Evolutionary conservation across 2,113 vertebrate species (phyloP), one percentile per base, ranked within the genome.

Genomic region (Ancistrus triradiatus): DNA sequence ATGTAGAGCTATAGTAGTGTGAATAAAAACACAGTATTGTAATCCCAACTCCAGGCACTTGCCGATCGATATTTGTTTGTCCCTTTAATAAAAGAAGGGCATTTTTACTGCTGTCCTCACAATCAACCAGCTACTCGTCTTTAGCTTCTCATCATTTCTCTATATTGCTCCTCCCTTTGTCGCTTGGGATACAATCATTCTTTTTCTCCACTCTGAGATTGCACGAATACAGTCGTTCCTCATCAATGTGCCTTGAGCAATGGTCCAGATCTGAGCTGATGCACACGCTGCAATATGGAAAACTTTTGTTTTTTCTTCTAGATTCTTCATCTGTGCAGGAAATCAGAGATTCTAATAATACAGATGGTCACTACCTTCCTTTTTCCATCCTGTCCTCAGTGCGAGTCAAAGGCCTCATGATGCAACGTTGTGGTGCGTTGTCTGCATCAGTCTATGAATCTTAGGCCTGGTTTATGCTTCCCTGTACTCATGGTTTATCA

Each of bases 181-280:
- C 47, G 19, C 61, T 52, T 21, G 52, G 63, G 37, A 66, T 76
- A 72, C 43, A 25, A 66, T 76, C 53, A 50, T 50, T 57, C 40
- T 31, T 49, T 52, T 6, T 5, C 28, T 57, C 37, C 84, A 85
- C 88, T 89, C 85, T 92, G 89, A 85, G 87, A 91, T 91, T 92
- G 91, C 91, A 91, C 86, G 88, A 90, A 72, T 86, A 91, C 88
- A 88, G 52, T 68, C 62, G 91, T 91, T 94, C 92, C 93, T 92
- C 93, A 91, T 97, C 89, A 79, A 95, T 93, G 95, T 98, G 95
- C 95, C 95, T 98, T 96, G 93, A 93, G 92, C 91, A 89, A 86
- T 88, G 87, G 86, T 92, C 90, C 91, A 85, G 91, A 92, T 90
- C 92, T 86, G 88, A 92, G 89, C 87, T 88, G 87, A 90, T 90